A percentile compares a stretch with the other conserved stretches of the same genome.
Conservation (phyloP, 2,888 invertebrate species). For the Drosophila recens region DNA sequence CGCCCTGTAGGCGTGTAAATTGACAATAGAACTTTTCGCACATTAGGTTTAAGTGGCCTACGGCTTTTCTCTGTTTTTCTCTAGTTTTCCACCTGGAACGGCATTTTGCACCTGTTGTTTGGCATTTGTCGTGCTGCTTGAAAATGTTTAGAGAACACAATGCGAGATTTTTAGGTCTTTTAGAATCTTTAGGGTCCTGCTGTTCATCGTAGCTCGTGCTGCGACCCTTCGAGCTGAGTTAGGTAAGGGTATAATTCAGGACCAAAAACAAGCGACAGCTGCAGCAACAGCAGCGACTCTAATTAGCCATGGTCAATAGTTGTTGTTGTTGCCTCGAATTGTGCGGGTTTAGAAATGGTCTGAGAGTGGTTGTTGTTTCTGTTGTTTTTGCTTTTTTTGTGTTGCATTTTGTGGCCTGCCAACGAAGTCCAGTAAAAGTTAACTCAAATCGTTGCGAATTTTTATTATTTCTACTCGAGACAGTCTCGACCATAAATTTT, state of each 20-base stretch:
- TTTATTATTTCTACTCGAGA: constrained; percentile 42
- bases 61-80: constrained; percentile 10
- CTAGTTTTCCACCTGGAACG: constrained; percentile 32
- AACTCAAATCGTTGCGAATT: constrained; percentile 53
- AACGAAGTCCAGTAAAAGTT: constrained; percentile 71
- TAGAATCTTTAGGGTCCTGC: constrained; percentile 36
- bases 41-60: constrained; percentile 70
- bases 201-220: constrained; percentile 58
- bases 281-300: constrained; percentile 46
- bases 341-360: constrained; percentile 17
- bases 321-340: constrained; percentile 13
- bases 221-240: constrained; percentile 39
- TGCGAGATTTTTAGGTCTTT: constrained; percentile 14
- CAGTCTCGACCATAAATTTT: constrained; percentile 54
- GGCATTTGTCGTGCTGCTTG: constrained; percentile 65
- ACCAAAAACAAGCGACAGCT: constrained; percentile 35
- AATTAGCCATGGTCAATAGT: constrained; percentile 50
- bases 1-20: constrained; percentile 67
- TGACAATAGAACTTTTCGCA: constrained; percentile 83
- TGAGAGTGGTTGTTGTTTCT: constrained; percentile 10
- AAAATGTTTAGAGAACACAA: constrained; percentile 48
- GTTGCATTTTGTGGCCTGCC: constrained; percentile 32
- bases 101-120: constrained; percentile 74
- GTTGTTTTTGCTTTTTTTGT: constrained; percentile 3
- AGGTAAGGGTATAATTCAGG: constrained; percentile 8